Percentiles rank a stretch among this genome's conserved stretches.
These are phyloP conservation scores for Drosophila ustulata DNA, from an alignment of 2,888 invertebrate genomes.

Conservation along the genomic window DNA sequence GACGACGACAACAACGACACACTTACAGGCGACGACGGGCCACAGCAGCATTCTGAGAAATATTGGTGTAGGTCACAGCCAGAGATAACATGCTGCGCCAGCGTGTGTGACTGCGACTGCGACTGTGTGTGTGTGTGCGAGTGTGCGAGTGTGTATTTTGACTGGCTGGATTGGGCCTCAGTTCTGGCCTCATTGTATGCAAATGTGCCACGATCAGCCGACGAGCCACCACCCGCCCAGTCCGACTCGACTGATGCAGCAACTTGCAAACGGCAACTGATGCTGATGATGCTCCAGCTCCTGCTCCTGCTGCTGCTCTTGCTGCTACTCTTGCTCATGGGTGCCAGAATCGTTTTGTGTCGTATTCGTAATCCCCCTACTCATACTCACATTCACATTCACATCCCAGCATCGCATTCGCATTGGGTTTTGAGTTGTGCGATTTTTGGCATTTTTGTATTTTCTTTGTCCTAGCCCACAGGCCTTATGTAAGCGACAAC, in stretches of 20 bases:
- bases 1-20: conserved; percentile 67
- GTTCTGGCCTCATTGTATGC: conserved; percentile 85
- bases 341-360: conserved; percentile 81
- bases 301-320: conserved; percentile 41
- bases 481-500: conserved; percentile 67
- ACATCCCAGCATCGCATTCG: conserved; percentile 33
- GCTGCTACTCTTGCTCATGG: conserved; percentile 60
- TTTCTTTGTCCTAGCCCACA: conserved; percentile 73
- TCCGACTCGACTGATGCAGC: conserved; percentile 32
- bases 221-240: conserved; percentile 73
- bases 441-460: conserved; percentile 83
- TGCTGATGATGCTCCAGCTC: conserved; percentile 48
- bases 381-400: conserved; percentile 17
- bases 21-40: conserved; percentile 77
- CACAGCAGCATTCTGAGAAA: conserved; percentile 84
- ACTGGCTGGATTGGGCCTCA: conserved; percentile 48
- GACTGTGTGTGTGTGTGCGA: conserved; percentile 22
- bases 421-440: conserved; percentile 75
- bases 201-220: conserved; percentile 82
- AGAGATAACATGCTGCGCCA: conserved; percentile 85
- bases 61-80: conserved; percentile 86
- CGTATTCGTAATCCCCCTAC: conserved; percentile 19
- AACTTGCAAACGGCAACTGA: conserved; percentile 36
- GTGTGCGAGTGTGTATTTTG: conserved; percentile 20
- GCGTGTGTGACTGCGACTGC: conserved; percentile 24